Conservation (phyloP, 2,113 vertebrate species). For the Rafetus swinhoei region DNA sequence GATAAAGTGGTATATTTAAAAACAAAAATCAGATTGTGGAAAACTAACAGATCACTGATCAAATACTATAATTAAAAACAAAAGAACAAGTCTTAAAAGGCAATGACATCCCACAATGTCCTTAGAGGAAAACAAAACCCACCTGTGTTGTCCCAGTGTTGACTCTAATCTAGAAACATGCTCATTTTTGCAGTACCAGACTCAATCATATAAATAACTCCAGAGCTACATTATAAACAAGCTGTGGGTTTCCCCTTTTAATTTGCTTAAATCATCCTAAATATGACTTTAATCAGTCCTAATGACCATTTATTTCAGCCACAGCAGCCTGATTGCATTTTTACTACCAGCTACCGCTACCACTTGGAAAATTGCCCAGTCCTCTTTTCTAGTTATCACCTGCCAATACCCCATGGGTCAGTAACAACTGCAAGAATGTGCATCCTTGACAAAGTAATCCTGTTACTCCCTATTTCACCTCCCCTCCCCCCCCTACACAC, state of each 20-base stretch:
- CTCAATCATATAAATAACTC: conserved; percentile 61
- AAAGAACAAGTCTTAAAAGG: neutral
- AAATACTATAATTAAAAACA: neutral
- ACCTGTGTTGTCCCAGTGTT: neutral
- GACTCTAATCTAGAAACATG: conserved; percentile 21
- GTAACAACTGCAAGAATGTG: neutral
- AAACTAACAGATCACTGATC: neutral
- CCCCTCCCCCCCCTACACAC: too few species aligned
- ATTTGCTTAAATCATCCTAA: conserved; percentile 70
- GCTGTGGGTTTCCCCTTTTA: conserved; percentile 71
- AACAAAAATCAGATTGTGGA: neutral
- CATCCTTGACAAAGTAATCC: conserved; percentile 42
- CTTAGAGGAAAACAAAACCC: conserved; percentile 15
- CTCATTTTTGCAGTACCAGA: conserved; percentile 42
- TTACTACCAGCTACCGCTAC: conserved; percentile 71
- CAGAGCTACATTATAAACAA: conserved; percentile 60
- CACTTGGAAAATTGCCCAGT: conserved; percentile 70
- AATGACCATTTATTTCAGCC: conserved; percentile 77
- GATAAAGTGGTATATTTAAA: neutral
- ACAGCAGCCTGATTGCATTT: conserved; percentile 67
- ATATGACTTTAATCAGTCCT: conserved; percentile 80
- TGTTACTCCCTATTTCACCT: neutral
- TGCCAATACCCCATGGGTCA: conserved; percentile 57
- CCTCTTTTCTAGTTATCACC: conserved; percentile 66
- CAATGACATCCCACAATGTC: neutral